Evolutionary conservation across 2,888 invertebrate genomes (phyloP).

Genomic region (Heliconius erato): DNA sequence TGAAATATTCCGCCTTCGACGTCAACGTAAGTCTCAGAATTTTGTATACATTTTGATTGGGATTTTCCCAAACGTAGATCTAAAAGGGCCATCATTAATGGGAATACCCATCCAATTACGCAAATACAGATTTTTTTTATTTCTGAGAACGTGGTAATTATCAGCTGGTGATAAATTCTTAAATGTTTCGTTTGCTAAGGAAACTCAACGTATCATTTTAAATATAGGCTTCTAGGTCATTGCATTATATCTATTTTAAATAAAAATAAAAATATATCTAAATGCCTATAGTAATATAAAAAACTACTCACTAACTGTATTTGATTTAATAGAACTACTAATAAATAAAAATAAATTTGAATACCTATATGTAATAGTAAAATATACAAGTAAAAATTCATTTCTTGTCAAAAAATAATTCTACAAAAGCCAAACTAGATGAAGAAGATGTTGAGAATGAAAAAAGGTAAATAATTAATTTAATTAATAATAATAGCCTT

Average conservation of each 20-base stretch:
- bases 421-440: too few species aligned
- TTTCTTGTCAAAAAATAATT: too few species aligned
- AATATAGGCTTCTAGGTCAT: conserved; percentile 2
- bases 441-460: too few species aligned
- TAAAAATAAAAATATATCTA: not conserved
- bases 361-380: not conserved
- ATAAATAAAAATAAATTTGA: not conserved
- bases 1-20: conserved; percentile 87
- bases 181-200: not conserved
- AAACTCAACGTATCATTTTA: not conserved
- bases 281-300: not conserved
- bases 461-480: too few species aligned
- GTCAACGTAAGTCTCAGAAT: conserved; percentile 78
- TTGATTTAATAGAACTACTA: not conserved
- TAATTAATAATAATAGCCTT: too few species aligned
- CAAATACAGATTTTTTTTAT: not conserved
- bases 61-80: conserved; percentile 61
- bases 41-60: conserved; percentile 51
- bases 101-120: conserved; percentile 34
- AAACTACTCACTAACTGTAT: not conserved
- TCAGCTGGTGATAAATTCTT: not conserved
- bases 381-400: not conserved
- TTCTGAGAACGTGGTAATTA: not conserved
- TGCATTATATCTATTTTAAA: not conserved
- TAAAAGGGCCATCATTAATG: conserved; percentile 27